These are phyloP conservation scores for Melipona beecheii DNA, from an alignment of 2,888 invertebrate genomes.

Conservation along the genomic window DNA sequence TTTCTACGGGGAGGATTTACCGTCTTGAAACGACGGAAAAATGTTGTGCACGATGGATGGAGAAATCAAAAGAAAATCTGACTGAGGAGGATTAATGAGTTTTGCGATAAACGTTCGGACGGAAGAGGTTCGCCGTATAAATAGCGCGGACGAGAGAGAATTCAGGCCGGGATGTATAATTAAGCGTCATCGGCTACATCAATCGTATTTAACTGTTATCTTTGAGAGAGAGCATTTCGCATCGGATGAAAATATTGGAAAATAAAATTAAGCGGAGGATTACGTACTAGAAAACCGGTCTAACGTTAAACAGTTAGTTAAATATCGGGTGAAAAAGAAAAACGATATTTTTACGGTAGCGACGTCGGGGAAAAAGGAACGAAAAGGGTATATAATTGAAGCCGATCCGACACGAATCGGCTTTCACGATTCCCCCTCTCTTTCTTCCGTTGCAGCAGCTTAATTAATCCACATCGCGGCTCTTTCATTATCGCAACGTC, in stretches of 20 bases:
- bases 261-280: not conserved
- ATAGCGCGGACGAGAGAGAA: not conserved
- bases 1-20: not conserved
- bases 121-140: not conserved
- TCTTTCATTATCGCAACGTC: conserved; percentile 70
- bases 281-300: not conserved
- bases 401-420: conserved; percentile 58
- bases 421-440: conserved; percentile 45
- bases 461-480: conserved; percentile 72
- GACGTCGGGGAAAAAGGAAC: not conserved
- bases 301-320: conserved; percentile 31
- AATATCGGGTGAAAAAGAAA: conserved; percentile 26
- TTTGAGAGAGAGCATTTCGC: not conserved
- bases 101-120: not conserved
- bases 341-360: conserved; percentile 19
- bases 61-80: not conserved
- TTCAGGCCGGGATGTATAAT: not conserved
- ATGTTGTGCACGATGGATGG: not conserved
- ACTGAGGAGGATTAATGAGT: not conserved
- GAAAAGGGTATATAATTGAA: conserved; percentile 36
- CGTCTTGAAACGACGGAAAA: not conserved
- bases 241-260: not conserved
- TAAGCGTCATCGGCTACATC: not conserved
- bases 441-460: conserved; percentile 52
- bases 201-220: not conserved